Evolutionary conservation across 2,888 invertebrate species (phyloP).

Genomic region (Fabriciana adippe): DNA sequence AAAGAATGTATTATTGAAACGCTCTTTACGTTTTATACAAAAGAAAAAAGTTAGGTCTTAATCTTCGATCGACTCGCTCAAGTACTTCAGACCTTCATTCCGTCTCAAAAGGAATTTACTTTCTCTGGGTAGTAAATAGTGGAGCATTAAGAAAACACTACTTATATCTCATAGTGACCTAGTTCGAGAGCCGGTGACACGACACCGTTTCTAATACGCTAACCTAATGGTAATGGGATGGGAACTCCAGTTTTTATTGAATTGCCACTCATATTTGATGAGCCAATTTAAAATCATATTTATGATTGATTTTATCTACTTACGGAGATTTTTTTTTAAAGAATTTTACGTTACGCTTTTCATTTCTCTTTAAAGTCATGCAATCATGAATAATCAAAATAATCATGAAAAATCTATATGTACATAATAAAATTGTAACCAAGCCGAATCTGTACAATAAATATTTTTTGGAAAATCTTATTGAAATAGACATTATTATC

Average conservation of each 20-base stretch:
- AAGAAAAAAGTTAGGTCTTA: neutral
- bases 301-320: neutral
- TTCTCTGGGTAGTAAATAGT: constrained; percentile 27
- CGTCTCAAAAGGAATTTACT: constrained; percentile 29
- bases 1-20: neutral
- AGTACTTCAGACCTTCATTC: constrained; percentile 24
- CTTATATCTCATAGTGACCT: constrained; percentile 35
- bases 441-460: too few species aligned
- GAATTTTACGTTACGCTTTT: too few species aligned
- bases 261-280: constrained; percentile 8
- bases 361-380: too few species aligned
- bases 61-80: constrained; percentile 20
- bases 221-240: constrained; percentile 35
- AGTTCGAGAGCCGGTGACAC: constrained; percentile 35
- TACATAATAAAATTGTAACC: too few species aligned
- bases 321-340: too few species aligned
- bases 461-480: too few species aligned
- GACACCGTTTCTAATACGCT: constrained; percentile 36
- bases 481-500: too few species aligned
- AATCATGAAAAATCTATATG: too few species aligned
- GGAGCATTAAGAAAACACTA: constrained; percentile 36
- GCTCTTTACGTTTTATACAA: neutral
- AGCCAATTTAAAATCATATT: constrained; percentile 1
- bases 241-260: constrained; percentile 21
- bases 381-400: too few species aligned